Evolutionary conservation across 2,888 invertebrate genomes (phyloP).

Genomic region (Rutpela maculata): DNA sequence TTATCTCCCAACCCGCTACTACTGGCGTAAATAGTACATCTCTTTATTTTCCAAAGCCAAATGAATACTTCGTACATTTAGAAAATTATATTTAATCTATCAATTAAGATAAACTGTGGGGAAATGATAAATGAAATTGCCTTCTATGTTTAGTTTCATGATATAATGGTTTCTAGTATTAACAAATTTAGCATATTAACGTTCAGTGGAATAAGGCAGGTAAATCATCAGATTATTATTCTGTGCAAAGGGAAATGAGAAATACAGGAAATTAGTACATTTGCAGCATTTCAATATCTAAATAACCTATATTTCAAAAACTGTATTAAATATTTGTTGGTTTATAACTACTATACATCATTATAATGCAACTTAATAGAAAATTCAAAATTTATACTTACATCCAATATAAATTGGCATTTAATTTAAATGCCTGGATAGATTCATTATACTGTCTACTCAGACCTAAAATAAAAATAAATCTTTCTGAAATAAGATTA

Average conservation of each 20-base stretch:
- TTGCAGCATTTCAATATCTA: background rate
- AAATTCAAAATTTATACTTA: constrained; percentile 18
- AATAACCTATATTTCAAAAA: constrained; percentile 6
- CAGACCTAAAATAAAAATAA: constrained; percentile 2
- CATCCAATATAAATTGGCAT: constrained; percentile 17
- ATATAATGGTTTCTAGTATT: background rate
- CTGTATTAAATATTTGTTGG: background rate
- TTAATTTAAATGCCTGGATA: constrained; percentile 9
- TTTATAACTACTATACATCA: background rate
- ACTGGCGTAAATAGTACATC: no score
- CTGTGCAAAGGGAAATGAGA: background rate
- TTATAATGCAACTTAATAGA: background rate
- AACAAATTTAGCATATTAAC: background rate
- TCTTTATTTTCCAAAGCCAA: no score
- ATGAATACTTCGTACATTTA: background rate
- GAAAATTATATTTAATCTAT: background rate
- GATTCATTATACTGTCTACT: constrained; percentile 13
- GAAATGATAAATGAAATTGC: background rate
- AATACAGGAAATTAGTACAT: constrained; percentile 7
- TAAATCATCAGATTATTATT: background rate
- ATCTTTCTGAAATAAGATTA: background rate
- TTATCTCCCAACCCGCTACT: no score
- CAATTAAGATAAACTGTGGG: background rate
- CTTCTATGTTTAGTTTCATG: background rate
- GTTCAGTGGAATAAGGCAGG: background rate